Evolutionary conservation across 2,113 vertebrate species (phyloP), one percentile per base, ranked within the genome.

Genomic region (Tor tambroides): DNA sequence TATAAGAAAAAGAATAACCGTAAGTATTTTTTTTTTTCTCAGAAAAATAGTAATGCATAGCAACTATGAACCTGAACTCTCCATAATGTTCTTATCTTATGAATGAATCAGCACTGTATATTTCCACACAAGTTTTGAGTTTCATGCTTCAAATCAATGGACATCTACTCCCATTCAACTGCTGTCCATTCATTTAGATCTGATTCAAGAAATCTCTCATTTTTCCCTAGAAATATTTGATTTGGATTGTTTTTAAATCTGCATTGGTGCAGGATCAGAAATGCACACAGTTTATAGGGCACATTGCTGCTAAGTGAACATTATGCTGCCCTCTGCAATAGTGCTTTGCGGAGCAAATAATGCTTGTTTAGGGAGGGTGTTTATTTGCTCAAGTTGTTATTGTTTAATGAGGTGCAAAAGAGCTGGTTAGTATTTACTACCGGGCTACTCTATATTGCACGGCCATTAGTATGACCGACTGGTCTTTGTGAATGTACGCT

Each of bases 301-400:
- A 72, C 35, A 67, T 78, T 84, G 35, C 26, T 43, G 69, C 59
- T 43, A 74, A 49, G 84, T 75, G 46, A 83, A 80, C 80, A 65
- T 88, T 63, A 35, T 74, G 59, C 80, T 83, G 41, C 72, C 67
- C 46, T 23, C 79, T 56, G 32, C 86, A 89, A 87, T 87, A 87
- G 79, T 28, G 87, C 86, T 90, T 89, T 86, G 74, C 90, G 90
- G 93, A 91, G 94, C 93, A 95, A 94, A 95, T 95, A 91, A 90
- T 91, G 88, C 92, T 90, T 88, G 88, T 1, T 72, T 91, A 92
- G 93, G 92, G 87, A 83, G 88, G 89, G 90, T 88, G 38, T 91
- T 92, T 89, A 91, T 76, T 80, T 89, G 92, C 87, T 93, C 65
- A 0, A 46, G 86, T 87, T 88, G 85, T 88, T 91, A 88, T 88